Conservation (phyloP, 2,888 invertebrate genomes). For the Phengaris arion region DNA sequence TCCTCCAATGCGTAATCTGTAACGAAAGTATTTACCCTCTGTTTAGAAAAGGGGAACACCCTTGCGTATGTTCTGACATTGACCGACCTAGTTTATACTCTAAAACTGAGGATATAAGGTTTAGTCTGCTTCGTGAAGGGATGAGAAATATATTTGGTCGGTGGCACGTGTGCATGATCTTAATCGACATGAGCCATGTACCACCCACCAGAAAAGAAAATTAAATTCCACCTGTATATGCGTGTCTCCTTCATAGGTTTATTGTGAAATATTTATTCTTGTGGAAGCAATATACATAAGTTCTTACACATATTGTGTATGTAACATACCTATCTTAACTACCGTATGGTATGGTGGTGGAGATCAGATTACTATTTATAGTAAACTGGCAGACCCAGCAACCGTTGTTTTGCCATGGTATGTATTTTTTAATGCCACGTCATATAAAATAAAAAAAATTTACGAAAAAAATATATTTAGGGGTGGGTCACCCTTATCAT, state of each 20-base stretch:
- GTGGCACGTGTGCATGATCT: conserved; percentile 71
- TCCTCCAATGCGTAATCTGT: conserved; percentile 47
- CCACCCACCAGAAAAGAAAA: conserved; percentile 55
- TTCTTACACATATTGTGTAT: too few species aligned
- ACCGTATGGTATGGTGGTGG: too few species aligned
- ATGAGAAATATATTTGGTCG: conserved; percentile 66
- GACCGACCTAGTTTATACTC: conserved; percentile 44
- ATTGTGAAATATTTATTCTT: conserved; percentile 45
- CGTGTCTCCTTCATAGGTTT: conserved; percentile 48
- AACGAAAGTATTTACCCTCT: conserved; percentile 60
- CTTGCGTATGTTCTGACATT: conserved; percentile 57
- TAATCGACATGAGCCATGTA: conserved; percentile 67
- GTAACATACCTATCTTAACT: too few species aligned
- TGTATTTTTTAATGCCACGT: too few species aligned
- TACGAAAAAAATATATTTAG: too few species aligned
- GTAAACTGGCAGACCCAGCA: too few species aligned
- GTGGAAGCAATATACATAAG: conserved; percentile 38
- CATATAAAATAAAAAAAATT: too few species aligned
- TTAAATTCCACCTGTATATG: conserved; percentile 64
- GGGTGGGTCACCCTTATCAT: too few species aligned
- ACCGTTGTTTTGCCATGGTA: too few species aligned
- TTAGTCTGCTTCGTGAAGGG: conserved; percentile 40
- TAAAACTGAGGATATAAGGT: conserved; percentile 32
- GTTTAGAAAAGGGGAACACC: conserved; percentile 74
- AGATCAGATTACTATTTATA: too few species aligned